Conservation (phyloP, 2,888 invertebrate species). For the Thymelicus lineola region DNA sequence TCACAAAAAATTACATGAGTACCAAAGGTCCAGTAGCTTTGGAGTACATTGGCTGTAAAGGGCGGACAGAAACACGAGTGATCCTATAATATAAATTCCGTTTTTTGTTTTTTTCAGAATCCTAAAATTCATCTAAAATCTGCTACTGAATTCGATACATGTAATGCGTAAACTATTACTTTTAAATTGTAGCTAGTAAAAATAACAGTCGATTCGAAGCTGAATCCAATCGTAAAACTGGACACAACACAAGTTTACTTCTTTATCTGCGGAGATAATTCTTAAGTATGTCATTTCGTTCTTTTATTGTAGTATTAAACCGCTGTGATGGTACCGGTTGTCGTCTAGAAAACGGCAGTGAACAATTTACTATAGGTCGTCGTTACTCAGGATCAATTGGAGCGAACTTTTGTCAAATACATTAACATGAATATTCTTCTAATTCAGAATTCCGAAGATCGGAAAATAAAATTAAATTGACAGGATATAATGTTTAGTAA, state of each 20-base stretch:
- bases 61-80: no score
- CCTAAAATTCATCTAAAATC: no score
- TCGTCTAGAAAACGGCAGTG: conserved; percentile 6
- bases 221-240: conserved; percentile 21
- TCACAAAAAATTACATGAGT: no score
- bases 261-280: conserved; percentile 37
- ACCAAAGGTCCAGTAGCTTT: no score
- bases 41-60: no score
- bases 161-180: neutral
- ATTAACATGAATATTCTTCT: no score
- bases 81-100: no score
- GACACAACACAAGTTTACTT: conserved; percentile 32
- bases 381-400: conserved; percentile 7
- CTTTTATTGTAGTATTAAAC: conserved; percentile 33
- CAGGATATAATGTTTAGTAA: no score
- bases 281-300: conserved; percentile 35
- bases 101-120: no score
- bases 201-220: conserved; percentile 2
- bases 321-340: conserved; percentile 16
- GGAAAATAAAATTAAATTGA: no score
- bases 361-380: conserved; percentile 11
- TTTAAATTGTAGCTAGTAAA: neutral
- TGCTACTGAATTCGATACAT: no score
- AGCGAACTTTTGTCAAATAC: conserved; percentile 2
- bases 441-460: no score